Evolutionary conservation across 2,113 vertebrate genomes (phyloP), one percentile per base, ranked within the genome.

Genomic region (Chaenocephalus aceratus): DNA sequence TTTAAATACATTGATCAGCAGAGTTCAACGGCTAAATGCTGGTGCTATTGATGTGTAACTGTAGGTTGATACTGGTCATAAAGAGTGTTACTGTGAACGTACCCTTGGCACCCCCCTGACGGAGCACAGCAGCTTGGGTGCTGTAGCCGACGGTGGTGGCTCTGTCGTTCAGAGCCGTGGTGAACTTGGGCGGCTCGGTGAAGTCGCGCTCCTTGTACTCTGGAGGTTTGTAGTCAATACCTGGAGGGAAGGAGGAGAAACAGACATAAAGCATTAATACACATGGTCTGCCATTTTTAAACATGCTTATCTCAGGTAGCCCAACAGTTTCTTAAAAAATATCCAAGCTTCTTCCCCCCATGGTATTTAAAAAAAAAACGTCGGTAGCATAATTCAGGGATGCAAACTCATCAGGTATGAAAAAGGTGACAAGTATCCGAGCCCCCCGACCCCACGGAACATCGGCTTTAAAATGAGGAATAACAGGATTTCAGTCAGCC

Each of bases 101-200:
- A 98, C 98, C 94, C 96, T 97, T 46, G 98, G 98, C 21, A 67
- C 92, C 30, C 97, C 98, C 36, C 97, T 94, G 59, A 99, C 97
- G 0, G 94, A 95, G 91, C 97, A 99, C 79, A 97, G 96, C 64
- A 99, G 96, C 88, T 97, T 99, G 3, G 3, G 97, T 97, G 91
- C 92, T 96, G 81, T 99, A 99, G 76, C 98, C 98, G 0, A 96
- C 93, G 0, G 97, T 99, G 21, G 98, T 96, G 13, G 84, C 83
- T 80, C 96, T 95, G 91, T 99, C 96, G 4, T 58, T 89, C 86
- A 98, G 92, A 6, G 91, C 59, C 44, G 97, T 98, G 6, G 97
- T 99, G 91, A 99, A 99, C 12, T 97, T 97, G 18, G 98, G 98
- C 0, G 98, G 89, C 86, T 99, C 98, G 6, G 30, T 93, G 93